Conservation (phyloP, 1,140 invertebrate species). For the Dreissena polymorpha region DNA sequence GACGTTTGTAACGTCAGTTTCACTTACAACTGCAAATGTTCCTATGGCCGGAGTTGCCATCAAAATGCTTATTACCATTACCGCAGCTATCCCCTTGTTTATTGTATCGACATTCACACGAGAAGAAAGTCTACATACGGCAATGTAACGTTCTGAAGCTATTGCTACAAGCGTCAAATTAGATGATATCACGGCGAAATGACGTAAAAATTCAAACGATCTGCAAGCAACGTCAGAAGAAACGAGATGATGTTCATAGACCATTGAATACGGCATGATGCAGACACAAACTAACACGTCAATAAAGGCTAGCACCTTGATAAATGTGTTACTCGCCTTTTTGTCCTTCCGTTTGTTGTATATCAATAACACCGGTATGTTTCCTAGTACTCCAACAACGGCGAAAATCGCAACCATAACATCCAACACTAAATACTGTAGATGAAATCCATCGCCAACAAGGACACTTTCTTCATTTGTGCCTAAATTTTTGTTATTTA, state of each 20-base stretch:
- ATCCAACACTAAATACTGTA: constrained; percentile 49
- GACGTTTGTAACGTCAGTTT: constrained; percentile 54
- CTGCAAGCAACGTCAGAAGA: constrained; percentile 63
- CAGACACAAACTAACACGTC: constrained; percentile 66
- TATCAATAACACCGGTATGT: constrained; percentile 68
- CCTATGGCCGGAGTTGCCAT: constrained; percentile 62
- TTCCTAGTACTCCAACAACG: constrained; percentile 66
- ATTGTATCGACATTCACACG: constrained; percentile 60
- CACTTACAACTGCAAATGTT: constrained; percentile 67
- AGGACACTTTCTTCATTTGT: too few species aligned
- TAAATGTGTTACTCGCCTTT: constrained; percentile 68
- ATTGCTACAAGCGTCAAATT: constrained; percentile 70
- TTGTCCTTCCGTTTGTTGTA: constrained; percentile 63
- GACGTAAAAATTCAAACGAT: constrained; percentile 65
- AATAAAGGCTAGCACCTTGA: constrained; percentile 66
- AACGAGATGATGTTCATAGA: constrained; percentile 68
- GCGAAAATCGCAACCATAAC: constrained; percentile 60
- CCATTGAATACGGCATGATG: constrained; percentile 70
- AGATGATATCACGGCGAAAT: constrained; percentile 63
- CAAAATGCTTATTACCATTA: constrained; percentile 58
- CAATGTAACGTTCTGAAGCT: constrained; percentile 66
- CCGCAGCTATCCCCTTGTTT: constrained; percentile 62
- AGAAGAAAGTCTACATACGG: constrained; percentile 59
- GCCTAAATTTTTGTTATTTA: too few species aligned
- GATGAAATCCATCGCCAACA: too few species aligned